Evolutionary conservation across 2,888 invertebrate genomes (phyloP), one percentile per base, ranked within the genome.

Genomic region (Machimus rusticus): DNA sequence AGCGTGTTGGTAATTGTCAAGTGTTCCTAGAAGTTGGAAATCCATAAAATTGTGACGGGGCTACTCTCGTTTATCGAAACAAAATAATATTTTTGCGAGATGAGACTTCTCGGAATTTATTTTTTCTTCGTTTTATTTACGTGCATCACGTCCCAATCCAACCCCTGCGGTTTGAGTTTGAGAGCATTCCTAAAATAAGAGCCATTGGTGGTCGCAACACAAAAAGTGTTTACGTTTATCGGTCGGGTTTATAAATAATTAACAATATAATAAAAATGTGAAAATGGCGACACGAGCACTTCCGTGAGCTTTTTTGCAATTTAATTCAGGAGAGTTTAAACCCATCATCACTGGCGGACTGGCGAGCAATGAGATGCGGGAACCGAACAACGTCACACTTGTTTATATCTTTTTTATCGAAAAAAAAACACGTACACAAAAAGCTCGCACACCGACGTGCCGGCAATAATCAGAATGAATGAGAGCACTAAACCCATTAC

Each of bases 401-500:
- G 51, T 79, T 79, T 79, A 79, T 79, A 16, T 51, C 28, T 28
- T 79, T 46, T 51, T 79, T 79, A 82, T 14, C 57, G 37, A n/a
- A 57, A 43, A 43, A 34, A 12, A 9, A 39, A 39, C 6, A 4
- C 2, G 1, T 9, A 37, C 37, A 37, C 9, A 37, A 57, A 57
- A 57, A 57, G 57, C 37, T 34, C 23, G 34, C 66, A 82, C 57
- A 82, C 78, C 37, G 19, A 19, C 78, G 23, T 12, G 9, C 43
- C 37, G 78, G 37, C 78, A 77, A n/a, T 39, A 37, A 77, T 77
- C 16, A 66, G 37, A 57, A 57, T 66, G 82, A 82, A 82, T 82
- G 57, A 82, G 82, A 82, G 66, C 82, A 66, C 82, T 79, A 82
- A 57, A 82, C 82, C 57, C 82, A 66, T 66, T 66, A 57, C 55